A percentile compares a stretch with the other conserved stretches of the same genome.
These are phyloP conservation scores for Atrichornis clamosus DNA, from an alignment of 2,113 vertebrate genomes.

Conservation along the genomic window DNA sequence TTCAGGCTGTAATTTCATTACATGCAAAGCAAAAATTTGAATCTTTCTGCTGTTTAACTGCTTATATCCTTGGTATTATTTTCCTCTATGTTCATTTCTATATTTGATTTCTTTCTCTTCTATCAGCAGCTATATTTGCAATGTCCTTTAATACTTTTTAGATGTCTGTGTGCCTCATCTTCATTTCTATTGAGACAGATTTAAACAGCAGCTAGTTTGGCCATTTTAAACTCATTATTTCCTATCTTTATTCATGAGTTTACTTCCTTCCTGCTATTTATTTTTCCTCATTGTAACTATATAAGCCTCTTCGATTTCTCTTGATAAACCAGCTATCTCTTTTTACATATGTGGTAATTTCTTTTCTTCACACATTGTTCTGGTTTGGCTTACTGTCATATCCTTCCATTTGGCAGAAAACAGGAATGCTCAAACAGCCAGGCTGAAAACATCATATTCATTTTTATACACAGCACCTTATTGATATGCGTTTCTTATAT, in stretches of 20 bases:
- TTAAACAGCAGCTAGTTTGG: not conserved
- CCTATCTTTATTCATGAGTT: slow-evolving; percentile 25
- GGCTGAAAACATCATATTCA: not conserved
- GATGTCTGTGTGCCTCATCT: not conserved
- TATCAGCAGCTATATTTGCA: not conserved
- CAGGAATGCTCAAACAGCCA: not conserved
- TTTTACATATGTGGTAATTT: not conserved
- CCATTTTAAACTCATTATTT: not conserved
- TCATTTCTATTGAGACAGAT: not conserved
- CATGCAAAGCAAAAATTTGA: not conserved
- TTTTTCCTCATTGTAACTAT: not conserved
- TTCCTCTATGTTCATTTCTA: not conserved
- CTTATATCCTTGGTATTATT: not conserved
- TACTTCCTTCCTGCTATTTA: not conserved
- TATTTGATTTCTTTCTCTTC: not conserved
- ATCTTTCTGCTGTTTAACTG: not conserved
- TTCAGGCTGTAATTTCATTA: not conserved
- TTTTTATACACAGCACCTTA: not conserved
- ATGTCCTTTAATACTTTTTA: not conserved
- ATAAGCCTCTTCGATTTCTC: not conserved
- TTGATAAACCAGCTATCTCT: not conserved
- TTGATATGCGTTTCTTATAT: not conserved
- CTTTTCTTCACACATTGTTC: not conserved
- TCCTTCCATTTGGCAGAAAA: slow-evolving; percentile 1
- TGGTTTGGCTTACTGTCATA: not conserved